A percentile compares a stretch with the other conserved stretches of the same genome.
Evolutionary conservation across 2,113 vertebrate species (phyloP).

Genomic region (Manacus vitellinus): DNA sequence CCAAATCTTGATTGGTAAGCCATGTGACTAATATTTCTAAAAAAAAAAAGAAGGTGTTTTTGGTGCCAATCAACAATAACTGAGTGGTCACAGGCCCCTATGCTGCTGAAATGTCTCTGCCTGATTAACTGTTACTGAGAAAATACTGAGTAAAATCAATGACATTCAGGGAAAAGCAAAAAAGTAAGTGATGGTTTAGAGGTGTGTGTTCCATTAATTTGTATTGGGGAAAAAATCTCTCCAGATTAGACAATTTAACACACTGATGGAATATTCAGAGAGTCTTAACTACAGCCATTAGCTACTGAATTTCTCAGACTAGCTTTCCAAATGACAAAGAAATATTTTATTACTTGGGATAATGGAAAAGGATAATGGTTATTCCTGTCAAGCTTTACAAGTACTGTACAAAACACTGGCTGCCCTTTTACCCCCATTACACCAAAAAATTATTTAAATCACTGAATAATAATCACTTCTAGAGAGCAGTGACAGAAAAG

Average conservation of each 20-base stretch:
- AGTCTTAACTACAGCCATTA: neutral
- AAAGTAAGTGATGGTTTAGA: neutral
- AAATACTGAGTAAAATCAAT: neutral
- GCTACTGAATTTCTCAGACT: neutral
- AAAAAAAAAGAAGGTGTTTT: neutral
- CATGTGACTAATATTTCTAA: neutral
- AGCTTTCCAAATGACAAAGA: neutral
- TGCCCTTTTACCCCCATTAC: neutral
- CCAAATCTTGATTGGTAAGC: neutral
- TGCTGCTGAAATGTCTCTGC: neutral
- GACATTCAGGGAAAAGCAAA: neutral
- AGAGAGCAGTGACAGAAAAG: neutral
- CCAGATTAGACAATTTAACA: neutral
- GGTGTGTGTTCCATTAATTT: neutral
- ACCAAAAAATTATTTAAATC: neutral
- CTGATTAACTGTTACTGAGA: neutral
- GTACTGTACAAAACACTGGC: neutral
- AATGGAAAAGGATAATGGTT: neutral
- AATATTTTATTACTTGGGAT: neutral
- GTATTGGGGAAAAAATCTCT: fast-evolving
- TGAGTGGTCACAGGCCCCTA: neutral
- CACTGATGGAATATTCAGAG: neutral
- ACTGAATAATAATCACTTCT: neutral
- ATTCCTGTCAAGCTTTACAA: neutral
- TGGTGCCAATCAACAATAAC: neutral